A percentile compares a stretch with the other conserved stretches of the same genome.
Conservation (phyloP, 1,140 invertebrate species). For the Lordiphosa stackelbergi region DNA sequence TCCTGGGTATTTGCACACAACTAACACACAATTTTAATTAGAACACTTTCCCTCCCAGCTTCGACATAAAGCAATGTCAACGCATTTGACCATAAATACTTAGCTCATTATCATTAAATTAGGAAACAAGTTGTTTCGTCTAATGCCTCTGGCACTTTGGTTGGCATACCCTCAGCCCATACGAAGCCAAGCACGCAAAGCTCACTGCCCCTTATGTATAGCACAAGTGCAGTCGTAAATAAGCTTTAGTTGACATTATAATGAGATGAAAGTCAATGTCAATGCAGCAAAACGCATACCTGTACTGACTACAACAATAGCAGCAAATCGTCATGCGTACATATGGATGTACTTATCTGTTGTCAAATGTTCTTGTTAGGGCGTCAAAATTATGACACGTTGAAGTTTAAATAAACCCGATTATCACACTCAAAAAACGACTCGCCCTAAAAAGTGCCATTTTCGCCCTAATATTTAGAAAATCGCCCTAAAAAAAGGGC, state of each 20-base stretch:
- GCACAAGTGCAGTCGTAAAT: slow-evolving; percentile 54
- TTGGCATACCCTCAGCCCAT: slow-evolving; percentile 35
- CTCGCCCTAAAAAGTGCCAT: too few species aligned
- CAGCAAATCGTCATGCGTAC: slow-evolving; percentile 18
- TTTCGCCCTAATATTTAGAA: too few species aligned
- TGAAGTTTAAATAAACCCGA: slow-evolving; percentile 48
- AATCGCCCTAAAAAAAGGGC: too few species aligned
- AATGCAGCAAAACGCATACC: slow-evolving; percentile 42
- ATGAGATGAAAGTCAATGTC: slow-evolving; percentile 73
- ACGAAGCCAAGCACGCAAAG: slow-evolving; percentile 18
- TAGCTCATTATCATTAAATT: slow-evolving; percentile 72
- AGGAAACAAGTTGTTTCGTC: slow-evolving; percentile 66
- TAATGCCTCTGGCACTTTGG: slow-evolving; percentile 49
- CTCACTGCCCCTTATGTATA: neutral
- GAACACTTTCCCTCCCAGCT: slow-evolving; percentile 52
- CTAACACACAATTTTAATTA: slow-evolving; percentile 10
- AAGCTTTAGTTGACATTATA: slow-evolving; percentile 62
- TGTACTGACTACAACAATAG: slow-evolving; percentile 22
- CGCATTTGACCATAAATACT: slow-evolving; percentile 57
- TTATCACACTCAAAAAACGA: too few species aligned
- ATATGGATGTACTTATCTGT: slow-evolving; percentile 27
- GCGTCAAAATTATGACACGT: slow-evolving; percentile 25
- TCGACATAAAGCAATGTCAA: slow-evolving; percentile 18
- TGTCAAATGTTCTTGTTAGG: slow-evolving; percentile 14
- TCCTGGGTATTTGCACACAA: neutral